Percentiles rank a stretch among this genome's conserved stretches.
These are phyloP conservation scores for Falco cherrug DNA, from an alignment of 2,797 vertebrate genomes.

Conservation along the genomic window DNA sequence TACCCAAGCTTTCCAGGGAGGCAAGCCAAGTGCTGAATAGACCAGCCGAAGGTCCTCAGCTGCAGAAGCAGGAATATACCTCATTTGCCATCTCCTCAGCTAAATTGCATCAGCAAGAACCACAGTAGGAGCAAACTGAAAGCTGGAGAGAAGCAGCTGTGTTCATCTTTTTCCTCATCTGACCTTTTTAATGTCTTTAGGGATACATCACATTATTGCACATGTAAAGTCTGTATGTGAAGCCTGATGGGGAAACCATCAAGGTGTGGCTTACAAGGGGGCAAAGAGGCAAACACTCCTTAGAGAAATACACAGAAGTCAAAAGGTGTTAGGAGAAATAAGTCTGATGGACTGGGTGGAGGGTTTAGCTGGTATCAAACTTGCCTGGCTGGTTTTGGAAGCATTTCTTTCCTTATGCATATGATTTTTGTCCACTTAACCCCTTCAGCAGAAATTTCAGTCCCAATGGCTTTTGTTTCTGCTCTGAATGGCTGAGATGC, in stretches of 20 bases:
- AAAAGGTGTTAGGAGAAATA: not conserved
- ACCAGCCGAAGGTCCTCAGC: not conserved
- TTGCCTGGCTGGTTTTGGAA: not conserved
- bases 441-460: not conserved
- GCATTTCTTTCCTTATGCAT: not conserved
- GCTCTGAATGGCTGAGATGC: not conserved
- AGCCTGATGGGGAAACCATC: not conserved
- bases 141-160: not conserved
- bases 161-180: not conserved
- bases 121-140: not conserved
- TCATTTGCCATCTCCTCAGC: not conserved
- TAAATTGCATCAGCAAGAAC: not conserved
- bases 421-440: not conserved
- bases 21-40: not conserved
- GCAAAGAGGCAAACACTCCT: not conserved
- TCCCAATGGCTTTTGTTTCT: not conserved
- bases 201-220: not conserved
- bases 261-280: not conserved
- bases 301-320: not conserved
- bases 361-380: not conserved
- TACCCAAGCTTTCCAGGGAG: not conserved
- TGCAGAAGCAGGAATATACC: not conserved
- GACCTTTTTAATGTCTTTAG: not conserved
- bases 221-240: not conserved
- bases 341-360: not conserved